phyloP scores from a whole-genome alignment of 2,113 vertebrate genomes.

The Atlantisia rogersi region DNA sequence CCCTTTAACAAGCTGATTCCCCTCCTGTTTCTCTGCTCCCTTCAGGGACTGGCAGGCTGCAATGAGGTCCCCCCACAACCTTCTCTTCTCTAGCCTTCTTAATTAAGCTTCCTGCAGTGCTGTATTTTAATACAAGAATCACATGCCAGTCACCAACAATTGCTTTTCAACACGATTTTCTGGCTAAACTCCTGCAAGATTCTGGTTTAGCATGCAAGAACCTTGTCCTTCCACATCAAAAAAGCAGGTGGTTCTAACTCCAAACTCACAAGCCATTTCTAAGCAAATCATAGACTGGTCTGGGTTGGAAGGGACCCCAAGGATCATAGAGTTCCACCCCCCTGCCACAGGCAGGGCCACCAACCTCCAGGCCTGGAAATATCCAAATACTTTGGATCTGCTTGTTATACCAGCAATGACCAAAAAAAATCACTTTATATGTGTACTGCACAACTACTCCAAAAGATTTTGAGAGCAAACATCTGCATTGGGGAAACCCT shows the following conservation, averaged over 20 bases:
- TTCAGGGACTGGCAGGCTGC: no score
- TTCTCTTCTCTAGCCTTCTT: neutral
- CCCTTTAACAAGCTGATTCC: no score
- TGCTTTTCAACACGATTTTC: neutral
- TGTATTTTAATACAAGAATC: neutral
- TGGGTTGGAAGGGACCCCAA: no score
- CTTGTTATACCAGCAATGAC: neutral
- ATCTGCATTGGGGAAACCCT: constrained; percentile 40
- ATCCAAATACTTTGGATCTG: neutral
- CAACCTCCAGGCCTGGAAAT: no score
- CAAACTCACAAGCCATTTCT: neutral
- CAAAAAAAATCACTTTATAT: neutral
- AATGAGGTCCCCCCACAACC: no score
- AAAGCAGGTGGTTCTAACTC: neutral
- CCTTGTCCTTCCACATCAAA: neutral
- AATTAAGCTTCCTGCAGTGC: neutral
- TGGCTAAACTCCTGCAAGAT: neutral
- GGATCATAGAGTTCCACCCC: no score
- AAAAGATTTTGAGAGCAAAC: neutral
- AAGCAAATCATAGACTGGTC: neutral
- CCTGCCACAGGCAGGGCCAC: no score
- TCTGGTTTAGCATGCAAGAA: neutral
- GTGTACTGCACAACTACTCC: neutral
- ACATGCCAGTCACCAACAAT: neutral
- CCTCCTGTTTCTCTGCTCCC: no score